Conservation (phyloP, 1,140 invertebrate species). For the Antheraea mylitta region DNA sequence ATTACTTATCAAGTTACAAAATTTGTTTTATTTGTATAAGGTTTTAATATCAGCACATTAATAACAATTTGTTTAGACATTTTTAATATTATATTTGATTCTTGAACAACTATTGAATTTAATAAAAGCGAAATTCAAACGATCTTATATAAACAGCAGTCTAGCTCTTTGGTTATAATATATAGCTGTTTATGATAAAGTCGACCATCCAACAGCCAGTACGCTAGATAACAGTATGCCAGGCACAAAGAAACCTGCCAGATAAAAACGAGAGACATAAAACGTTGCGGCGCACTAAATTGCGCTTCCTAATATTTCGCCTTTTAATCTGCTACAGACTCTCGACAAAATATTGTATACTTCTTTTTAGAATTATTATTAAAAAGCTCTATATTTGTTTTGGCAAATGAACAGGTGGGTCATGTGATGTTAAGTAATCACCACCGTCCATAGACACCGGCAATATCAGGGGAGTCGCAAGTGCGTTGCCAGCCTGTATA, state of each 20-base stretch:
- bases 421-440: no score
- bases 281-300: slow-evolving; percentile 1
- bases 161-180: slow-evolving; percentile 20
- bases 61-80: background rate
- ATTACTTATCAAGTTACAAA: background rate
- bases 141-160: background rate
- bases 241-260: slow-evolving; percentile 23
- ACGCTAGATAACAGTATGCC: slow-evolving; percentile 29
- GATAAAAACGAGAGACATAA: slow-evolving; percentile 26
- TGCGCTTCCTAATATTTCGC: slow-evolving; percentile 30
- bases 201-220: slow-evolving; percentile 21
- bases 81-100: background rate
- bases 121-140: background rate
- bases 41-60: background rate
- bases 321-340: slow-evolving; percentile 30
- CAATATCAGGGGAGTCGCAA: no score
- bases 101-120: background rate
- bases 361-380: slow-evolving; percentile 20
- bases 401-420: no score
- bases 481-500: no score
- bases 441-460: no score
- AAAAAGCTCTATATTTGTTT: background rate
- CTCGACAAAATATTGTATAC: slow-evolving; percentile 19
- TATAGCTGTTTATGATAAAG: slow-evolving; percentile 22
- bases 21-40: background rate